Percentiles rank a stretch among this genome's conserved stretches.
Evolutionary conservation across 2,113 vertebrate genomes (phyloP).

Genomic region (Syngnathus typhle): DNA sequence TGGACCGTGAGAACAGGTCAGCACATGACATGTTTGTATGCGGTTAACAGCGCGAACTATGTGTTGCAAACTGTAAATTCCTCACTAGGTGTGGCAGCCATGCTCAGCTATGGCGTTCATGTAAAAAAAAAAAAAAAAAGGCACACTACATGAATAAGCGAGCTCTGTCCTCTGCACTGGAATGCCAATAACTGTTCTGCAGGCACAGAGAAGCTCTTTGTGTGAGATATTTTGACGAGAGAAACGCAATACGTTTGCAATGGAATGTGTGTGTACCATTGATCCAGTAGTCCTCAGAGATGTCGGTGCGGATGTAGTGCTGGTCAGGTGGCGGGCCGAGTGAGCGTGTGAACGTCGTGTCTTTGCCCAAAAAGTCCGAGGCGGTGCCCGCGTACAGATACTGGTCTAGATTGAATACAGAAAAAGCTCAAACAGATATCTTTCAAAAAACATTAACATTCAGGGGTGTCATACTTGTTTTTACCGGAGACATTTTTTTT

Average conservation of each 20-base stretch:
- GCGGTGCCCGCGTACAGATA: slow-evolving; percentile 92
- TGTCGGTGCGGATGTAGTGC: slow-evolving; percentile 93
- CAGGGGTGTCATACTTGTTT: too few species aligned
- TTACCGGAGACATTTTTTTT: too few species aligned
- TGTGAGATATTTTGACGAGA: slow-evolving; percentile 26
- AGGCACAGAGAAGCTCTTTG: slow-evolving; percentile 53
- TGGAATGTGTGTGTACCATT: slow-evolving; percentile 75
- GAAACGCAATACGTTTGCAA: slow-evolving; percentile 40
- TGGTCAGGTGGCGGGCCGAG: slow-evolving; percentile 86
- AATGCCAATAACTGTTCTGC: slow-evolving; percentile 58
- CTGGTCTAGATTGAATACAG: slow-evolving; percentile 73
- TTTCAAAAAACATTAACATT: neutral
- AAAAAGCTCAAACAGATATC: neutral
- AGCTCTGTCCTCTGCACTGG: slow-evolving; percentile 53
- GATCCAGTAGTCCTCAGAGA: slow-evolving; percentile 96
- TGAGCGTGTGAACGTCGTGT: slow-evolving; percentile 89
- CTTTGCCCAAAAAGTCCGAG: slow-evolving; percentile 96
- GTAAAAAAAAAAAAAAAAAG: slow-evolving; percentile 47
- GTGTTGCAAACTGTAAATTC: slow-evolving; percentile 59
- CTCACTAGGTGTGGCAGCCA: slow-evolving; percentile 48
- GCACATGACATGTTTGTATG: slow-evolving; percentile 6
- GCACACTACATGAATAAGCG: slow-evolving; percentile 55
- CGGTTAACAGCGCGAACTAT: slow-evolving; percentile 40
- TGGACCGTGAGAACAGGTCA: neutral
- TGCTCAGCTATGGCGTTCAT: slow-evolving; percentile 44